Conservation (phyloP, 2,113 vertebrate species). For the Campylomormyrus tamandua region DNA sequence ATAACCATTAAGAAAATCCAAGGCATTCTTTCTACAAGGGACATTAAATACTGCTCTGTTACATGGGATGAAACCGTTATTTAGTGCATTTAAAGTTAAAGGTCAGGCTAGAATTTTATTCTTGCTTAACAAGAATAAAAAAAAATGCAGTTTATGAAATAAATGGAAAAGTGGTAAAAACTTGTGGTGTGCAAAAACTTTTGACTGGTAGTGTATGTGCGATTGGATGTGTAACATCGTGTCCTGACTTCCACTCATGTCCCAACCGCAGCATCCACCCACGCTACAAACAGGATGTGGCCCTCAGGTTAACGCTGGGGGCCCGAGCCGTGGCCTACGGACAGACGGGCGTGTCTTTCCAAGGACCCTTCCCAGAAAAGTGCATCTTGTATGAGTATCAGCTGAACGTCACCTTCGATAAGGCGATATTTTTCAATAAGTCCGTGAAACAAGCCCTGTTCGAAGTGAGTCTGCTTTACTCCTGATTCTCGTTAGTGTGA, state of each 20-base stretch:
- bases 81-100: not conserved
- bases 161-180: no score
- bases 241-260: not conserved
- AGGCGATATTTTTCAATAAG: conserved; percentile 47
- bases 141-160: no score
- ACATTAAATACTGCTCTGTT: no score
- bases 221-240: not conserved
- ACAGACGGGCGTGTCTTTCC: conserved; percentile 60
- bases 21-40: no score
- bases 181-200: no score
- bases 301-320: conserved; percentile 68
- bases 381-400: conserved; percentile 28
- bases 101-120: not conserved
- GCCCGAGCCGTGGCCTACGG: conserved; percentile 76
- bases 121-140: not conserved
- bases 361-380: conserved; percentile 67
- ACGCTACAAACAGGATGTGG: conserved; percentile 76
- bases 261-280: conserved; percentile 71
- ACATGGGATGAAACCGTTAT: not conserved
- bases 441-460: conserved; percentile 45
- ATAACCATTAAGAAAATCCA: no score
- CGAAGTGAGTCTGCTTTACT: conserved; percentile 58
- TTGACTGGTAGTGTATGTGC: not conserved
- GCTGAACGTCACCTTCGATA: conserved; percentile 64
- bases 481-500: not conserved